Evolutionary conservation across 64 coral and sea anemone genomes (phyloP), one percentile per base, ranked within the genome.

Genomic region (Actinia tenebrosa): DNA sequence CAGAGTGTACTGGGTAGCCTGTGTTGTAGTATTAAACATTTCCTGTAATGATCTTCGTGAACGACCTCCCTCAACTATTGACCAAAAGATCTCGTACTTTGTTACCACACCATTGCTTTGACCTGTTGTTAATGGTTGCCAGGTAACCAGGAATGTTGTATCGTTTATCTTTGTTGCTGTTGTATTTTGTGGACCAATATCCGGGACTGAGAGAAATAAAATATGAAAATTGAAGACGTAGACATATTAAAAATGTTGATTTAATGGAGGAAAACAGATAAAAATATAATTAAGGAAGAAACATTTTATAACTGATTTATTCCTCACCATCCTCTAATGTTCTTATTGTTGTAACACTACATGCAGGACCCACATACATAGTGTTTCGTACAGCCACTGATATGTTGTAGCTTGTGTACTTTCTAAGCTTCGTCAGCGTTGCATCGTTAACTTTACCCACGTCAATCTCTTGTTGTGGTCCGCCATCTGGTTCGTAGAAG

Each of bases 81-180:
- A 75, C 69, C 69, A 75, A 75, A 30, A 10, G 1, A 75, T 75
- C 9, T 75, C 69, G 69, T 75, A 75, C 69, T 14, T 75, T 1
- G 69, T 75, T 43, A 75, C 69, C 27, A 75, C 27, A 26, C 69
- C 69, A 75, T 75, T 75, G 11, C 69, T 75, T 75, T 75, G 69
- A 27, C 3, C 1, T 9, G 3, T 16, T 75, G 69, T 75, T 75
- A 75, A 75, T 10, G 69, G 69, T 75, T 75, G 69, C 69, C 69
- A 75, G 11, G 27, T 15, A 75, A 75, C 69, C 69, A 75, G 26
- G 69, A 42, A 75, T 75, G 69, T 75, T 26, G 69, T 75, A 9
- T 75, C 69, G 69, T 75, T 75, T 75, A 75, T 37, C 3, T 43
- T 75, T 42, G 7, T 75, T 27, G n/a, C 7, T 16, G 11, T 9